Conservation (phyloP, 1,140 invertebrate species). For the Euwallacea fornicatus region DNA sequence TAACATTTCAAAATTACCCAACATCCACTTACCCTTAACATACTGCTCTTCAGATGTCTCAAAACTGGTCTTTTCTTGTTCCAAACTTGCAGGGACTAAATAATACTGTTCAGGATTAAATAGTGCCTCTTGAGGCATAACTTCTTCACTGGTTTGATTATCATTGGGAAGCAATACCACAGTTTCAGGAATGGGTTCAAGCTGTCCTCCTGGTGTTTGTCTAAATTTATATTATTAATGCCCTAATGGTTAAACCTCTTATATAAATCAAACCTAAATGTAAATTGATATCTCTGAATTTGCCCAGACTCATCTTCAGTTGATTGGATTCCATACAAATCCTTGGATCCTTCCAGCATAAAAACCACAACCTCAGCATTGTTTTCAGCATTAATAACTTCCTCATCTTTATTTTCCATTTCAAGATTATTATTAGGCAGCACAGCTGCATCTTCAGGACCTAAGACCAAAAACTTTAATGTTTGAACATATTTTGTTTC, state of each 20-base stretch:
- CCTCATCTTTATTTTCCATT: constrained; percentile 3
- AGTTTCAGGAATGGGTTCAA: constrained; percentile 47
- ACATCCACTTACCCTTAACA: too few species aligned
- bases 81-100: too few species aligned
- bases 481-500: too few species aligned
- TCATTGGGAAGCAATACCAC: constrained; percentile 37
- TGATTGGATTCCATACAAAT: constrained; percentile 48
- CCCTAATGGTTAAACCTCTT: not conserved
- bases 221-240: constrained; percentile 34
- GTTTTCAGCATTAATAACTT: constrained; percentile 1
- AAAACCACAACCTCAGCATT: constrained; percentile 45
- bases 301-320: constrained; percentile 47
- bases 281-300: constrained; percentile 48
- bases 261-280: constrained; percentile 44
- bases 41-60: too few species aligned
- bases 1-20: too few species aligned
- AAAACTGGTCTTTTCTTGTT: too few species aligned
- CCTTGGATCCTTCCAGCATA: constrained; percentile 46
- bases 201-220: constrained; percentile 45
- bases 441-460: too few species aligned
- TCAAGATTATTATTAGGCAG: not conserved
- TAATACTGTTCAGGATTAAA: too few species aligned
- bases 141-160: not conserved
- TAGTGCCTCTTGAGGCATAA: too few species aligned
- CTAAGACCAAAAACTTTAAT: too few species aligned